Evolutionary conservation across 1,140 invertebrate genomes (phyloP).

Genomic region (Drosophila lacteicornis): DNA sequence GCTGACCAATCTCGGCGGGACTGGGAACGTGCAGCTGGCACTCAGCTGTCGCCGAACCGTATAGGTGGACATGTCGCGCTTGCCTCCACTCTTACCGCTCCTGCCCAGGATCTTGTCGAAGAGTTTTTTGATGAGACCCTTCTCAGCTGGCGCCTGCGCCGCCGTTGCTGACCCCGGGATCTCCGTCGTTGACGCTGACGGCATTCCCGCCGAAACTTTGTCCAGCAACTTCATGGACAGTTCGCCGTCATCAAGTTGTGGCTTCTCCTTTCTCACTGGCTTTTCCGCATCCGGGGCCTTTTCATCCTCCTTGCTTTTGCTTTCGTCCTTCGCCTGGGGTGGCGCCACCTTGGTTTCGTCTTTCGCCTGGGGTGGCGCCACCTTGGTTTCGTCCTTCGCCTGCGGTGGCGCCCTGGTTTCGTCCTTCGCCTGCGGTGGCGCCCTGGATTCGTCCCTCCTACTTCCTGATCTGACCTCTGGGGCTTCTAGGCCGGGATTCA

Average conservation of each 20-base stretch:
- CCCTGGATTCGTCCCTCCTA: not conserved
- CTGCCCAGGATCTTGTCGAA: constrained; percentile 25
- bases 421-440: not conserved
- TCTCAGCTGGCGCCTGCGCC: not conserved
- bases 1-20: not conserved
- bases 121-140: not conserved
- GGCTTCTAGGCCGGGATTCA: not conserved
- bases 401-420: not conserved
- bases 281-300: too few species aligned
- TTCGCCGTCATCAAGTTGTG: constrained; percentile 19
- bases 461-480: not conserved
- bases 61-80: constrained; percentile 20
- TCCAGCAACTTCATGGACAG: constrained; percentile 23
- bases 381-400: not conserved
- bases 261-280: not conserved
- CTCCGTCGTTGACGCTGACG: too few species aligned
- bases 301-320: not conserved
- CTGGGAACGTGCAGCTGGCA: not conserved
- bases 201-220: not conserved
- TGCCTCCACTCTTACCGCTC: not conserved
- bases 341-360: not conserved
- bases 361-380: too few species aligned
- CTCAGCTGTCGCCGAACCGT: constrained; percentile 5
- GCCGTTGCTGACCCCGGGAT: not conserved
- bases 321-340: not conserved